These are phyloP conservation scores for Ammodytes dubius DNA, from an alignment of 2,113 vertebrate species.

Conservation along the genomic window DNA sequence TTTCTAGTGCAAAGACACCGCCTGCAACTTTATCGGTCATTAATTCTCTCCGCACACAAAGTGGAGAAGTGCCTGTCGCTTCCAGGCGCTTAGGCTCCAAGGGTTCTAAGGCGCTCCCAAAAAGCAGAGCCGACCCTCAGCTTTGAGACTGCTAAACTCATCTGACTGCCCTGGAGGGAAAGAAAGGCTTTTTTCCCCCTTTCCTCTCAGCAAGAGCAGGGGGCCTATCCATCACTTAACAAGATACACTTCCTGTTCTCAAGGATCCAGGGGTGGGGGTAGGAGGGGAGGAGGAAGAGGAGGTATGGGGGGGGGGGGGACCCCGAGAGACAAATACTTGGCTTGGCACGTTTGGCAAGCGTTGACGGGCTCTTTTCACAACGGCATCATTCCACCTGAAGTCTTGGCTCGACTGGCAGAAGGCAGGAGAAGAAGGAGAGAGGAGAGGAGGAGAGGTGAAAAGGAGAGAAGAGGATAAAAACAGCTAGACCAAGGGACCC, in stretches of 20 bases:
- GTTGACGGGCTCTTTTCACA: slow-evolving; percentile 89
- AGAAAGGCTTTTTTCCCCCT: slow-evolving; percentile 79
- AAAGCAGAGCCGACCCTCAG: slow-evolving; percentile 66
- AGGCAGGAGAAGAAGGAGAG: slow-evolving; percentile 18
- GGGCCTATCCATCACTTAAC: slow-evolving; percentile 90
- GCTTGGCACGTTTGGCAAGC: slow-evolving; percentile 86
- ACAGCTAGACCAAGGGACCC: slow-evolving; percentile 23
- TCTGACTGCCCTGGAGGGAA: slow-evolving; percentile 81
- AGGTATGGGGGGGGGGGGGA: slow-evolving; percentile 82
- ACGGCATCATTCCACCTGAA: slow-evolving; percentile 88
- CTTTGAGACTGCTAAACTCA: slow-evolving; percentile 83
- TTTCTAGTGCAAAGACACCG: slow-evolving; percentile 14
- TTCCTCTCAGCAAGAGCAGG: slow-evolving; percentile 85
- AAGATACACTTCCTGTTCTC: slow-evolving; percentile 94
- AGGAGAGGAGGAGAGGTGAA: neutral
- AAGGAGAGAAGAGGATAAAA: slow-evolving; percentile 16
- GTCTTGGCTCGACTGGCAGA: slow-evolving; percentile 79
- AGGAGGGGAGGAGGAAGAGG: slow-evolving; percentile 63
- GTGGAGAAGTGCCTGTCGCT: slow-evolving; percentile 47
- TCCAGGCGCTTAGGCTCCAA: slow-evolving; percentile 61
- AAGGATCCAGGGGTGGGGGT: slow-evolving; percentile 79
- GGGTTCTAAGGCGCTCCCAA: slow-evolving; percentile 61
- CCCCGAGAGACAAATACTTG: slow-evolving; percentile 91
- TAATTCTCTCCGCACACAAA: slow-evolving; percentile 52
- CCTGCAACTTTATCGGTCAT: slow-evolving; percentile 51